Evolutionary conservation across 2,888 invertebrate genomes (phyloP), one percentile per base, ranked within the genome.

Genomic region (Lepidochitona cinerea): DNA sequence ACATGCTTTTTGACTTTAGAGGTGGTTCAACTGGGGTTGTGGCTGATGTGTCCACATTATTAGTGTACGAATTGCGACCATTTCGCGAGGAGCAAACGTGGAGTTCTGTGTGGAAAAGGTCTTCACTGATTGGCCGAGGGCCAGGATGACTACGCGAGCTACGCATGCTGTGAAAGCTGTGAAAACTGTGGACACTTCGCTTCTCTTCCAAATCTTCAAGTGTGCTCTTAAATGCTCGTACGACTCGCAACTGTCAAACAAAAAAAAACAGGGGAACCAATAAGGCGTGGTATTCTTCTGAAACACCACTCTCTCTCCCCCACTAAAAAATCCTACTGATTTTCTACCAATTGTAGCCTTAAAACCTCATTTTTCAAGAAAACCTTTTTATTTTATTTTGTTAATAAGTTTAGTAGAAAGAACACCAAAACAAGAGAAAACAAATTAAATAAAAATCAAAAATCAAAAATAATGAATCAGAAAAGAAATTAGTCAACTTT

Each of bases 131-230:
- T 59, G 83, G 83, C 68, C 84, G 86, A 37, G 94, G 93, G 90
- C 94, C 94, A 86, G 93, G 93, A 92, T 94, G 94, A 92, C 94
- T 94, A 91, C 94, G 95, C 91, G 94, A 94, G 91, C 84, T 85
- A 77, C 87, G 88, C 68, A 88, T 81, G 79, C 87, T 86, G 82
- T 87, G 89, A 74, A 87, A 86, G 78, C 89, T 88, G 81, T 89
- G 88, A 83, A 85, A 88, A 94, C 97, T 97, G 94, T 98, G 97
- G 92, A 97, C 95, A 92, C 97, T 98, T 92, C 98, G 96, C 90
- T 97, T 95, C 93, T 99, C 99, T 93, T 97, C 98, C 93, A 99
- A 93, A 93, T 99, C 99, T 94, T 99, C 99, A 94, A 99, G 94
- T 91, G 96, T 98, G 91, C 97, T 97, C 94, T 96, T 97, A 96